Percentiles rank a stretch among this genome's conserved stretches.
Conservation (phyloP, 2,888 invertebrate genomes). For the Caenorhabditis sp. region DNA sequence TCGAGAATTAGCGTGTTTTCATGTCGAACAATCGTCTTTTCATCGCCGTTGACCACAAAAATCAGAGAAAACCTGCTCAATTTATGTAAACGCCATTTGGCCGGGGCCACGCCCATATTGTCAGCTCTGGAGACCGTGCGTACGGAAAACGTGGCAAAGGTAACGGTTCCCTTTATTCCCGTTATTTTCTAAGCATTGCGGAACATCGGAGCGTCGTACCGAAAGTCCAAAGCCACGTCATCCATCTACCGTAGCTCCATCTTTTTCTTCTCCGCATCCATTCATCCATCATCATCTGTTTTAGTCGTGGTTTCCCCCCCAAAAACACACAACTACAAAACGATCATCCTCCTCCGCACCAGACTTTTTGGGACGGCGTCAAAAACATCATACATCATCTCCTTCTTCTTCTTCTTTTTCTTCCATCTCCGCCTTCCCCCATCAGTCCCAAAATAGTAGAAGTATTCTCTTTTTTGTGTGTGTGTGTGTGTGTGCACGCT, state of each 20-base stretch:
- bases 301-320: too few relatives aligned
- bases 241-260: conserved; percentile 14
- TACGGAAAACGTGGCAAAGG: background rate
- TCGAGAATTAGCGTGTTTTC: too few relatives aligned
- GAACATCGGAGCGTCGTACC: too few relatives aligned
- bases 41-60: too few relatives aligned
- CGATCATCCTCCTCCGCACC: background rate
- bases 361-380: background rate
- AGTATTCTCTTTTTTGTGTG: background rate
- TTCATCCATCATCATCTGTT: conserved; percentile 13
- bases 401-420: conserved; percentile 12
- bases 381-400: conserved; percentile 46
- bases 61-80: too few relatives aligned
- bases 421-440: background rate
- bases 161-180: too few relatives aligned
- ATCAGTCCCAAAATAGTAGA: conserved; percentile 11
- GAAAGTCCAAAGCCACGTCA: too few relatives aligned
- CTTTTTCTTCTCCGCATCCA: conserved; percentile 5
- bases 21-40: too few relatives aligned
- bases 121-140: too few relatives aligned
- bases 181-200: too few relatives aligned
- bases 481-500: background rate
- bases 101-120: too few relatives aligned
- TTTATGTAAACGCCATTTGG: too few relatives aligned
- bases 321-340: conserved; percentile 8